phyloP scores from a whole-genome alignment of 2,113 vertebrate genomes.

The Clinocottus analis region DNA sequence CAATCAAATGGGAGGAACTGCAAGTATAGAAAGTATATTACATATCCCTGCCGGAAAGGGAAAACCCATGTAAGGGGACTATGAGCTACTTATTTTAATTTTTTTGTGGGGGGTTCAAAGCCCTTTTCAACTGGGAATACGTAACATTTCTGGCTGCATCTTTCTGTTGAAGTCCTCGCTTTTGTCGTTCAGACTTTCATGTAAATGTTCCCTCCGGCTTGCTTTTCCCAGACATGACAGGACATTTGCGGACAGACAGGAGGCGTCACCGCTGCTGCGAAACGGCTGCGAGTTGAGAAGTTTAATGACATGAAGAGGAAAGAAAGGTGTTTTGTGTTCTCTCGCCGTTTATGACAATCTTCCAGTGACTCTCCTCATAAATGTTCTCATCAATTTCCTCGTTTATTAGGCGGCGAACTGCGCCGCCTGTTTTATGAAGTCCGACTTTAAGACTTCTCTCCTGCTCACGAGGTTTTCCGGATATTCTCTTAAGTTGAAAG shows the following conservation, averaged over 20 bases:
- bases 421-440: not conserved
- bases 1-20: not conserved
- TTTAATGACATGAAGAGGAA: not conserved
- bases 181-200: not conserved
- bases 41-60: not conserved
- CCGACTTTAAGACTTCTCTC: not conserved
- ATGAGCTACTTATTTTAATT: not conserved
- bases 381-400: not conserved
- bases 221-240: not conserved
- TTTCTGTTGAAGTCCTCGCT: not conserved
- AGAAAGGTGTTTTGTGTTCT: constrained; percentile 15
- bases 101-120: not conserved
- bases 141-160: not conserved
- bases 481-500: not conserved
- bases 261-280: not conserved
- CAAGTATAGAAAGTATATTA: not conserved
- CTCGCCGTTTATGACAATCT: not conserved
- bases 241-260: not conserved
- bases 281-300: constrained; percentile 3
- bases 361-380: not conserved
- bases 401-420: not conserved
- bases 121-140: not conserved
- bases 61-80: not conserved
- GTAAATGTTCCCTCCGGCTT: not conserved
- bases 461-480: not conserved